These are phyloP conservation scores for Thereva unica DNA, from an alignment of 2,888 invertebrate genomes.

Conservation along the genomic window DNA sequence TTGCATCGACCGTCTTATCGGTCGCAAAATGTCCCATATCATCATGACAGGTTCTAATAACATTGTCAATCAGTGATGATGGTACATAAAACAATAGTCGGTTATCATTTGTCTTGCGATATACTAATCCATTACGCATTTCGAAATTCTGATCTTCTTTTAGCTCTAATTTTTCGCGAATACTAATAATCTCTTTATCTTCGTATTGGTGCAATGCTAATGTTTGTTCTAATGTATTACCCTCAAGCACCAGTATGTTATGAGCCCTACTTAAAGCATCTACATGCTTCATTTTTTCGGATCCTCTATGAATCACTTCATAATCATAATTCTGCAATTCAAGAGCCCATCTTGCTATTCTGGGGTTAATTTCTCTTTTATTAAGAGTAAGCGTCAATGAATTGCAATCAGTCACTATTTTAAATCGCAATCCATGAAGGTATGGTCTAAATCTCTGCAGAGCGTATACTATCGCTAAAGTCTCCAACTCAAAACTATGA, in stretches of 20 bases:
- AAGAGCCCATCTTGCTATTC: constrained; percentile 30
- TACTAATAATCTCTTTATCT: too few relatives aligned
- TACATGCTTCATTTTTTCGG: constrained; percentile 45
- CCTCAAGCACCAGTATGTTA: constrained; percentile 34
- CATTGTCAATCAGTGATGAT: constrained; percentile 5
- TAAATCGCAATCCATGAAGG: constrained; percentile 22
- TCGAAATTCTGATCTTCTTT: constrained; percentile 15
- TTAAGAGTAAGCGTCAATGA: constrained; percentile 30
- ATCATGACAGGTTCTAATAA: constrained; percentile 33
- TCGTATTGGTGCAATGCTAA: constrained; percentile 13
- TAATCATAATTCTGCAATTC: constrained; percentile 41
- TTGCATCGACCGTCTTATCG: constrained; percentile 19
- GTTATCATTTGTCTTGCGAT: constrained; percentile 19
- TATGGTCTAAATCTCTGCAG: constrained; percentile 5
- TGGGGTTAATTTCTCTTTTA: constrained; percentile 36
- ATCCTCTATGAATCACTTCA: constrained; percentile 44
- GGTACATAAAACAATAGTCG: constrained; percentile 38
- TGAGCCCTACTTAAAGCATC: constrained; percentile 45
- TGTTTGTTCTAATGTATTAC: constrained; percentile 40
- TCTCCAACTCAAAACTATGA: constrained; percentile 14
- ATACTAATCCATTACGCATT: constrained; percentile 31
- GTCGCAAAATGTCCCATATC: constrained; percentile 33
- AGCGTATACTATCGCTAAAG: constrained; percentile 6
- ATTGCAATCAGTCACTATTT: constrained; percentile 33
- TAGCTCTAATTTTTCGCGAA: not conserved